phyloP scores from a whole-genome alignment of 1,140 invertebrate species.

The Theocolax elegans region DNA sequence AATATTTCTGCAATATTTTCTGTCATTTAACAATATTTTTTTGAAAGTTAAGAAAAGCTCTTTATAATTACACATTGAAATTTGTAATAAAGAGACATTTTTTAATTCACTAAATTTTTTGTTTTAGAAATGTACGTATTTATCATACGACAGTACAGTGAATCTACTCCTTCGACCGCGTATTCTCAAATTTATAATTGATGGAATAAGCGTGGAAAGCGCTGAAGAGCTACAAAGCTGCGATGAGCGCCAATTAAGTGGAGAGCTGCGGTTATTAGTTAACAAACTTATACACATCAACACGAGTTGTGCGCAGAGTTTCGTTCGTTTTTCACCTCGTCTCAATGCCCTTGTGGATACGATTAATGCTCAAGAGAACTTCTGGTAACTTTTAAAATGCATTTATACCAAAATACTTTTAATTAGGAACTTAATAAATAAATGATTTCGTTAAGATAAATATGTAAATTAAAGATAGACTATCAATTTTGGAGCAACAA shows the following conservation, averaged over 20 bases:
- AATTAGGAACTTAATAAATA: too few relatives aligned
- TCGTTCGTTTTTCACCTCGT: conserved; percentile 61
- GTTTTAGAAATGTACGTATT: conserved; percentile 64
- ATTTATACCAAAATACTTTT: neutral
- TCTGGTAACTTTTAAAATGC: conserved; percentile 50
- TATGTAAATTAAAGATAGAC: too few relatives aligned
- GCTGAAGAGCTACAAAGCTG: conserved; percentile 64
- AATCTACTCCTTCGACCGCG: conserved; percentile 62
- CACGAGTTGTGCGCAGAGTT: conserved; percentile 61
- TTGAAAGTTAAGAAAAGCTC: too few relatives aligned
- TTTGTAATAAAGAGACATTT: too few relatives aligned
- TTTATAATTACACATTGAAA: too few relatives aligned
- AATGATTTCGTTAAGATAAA: too few relatives aligned
- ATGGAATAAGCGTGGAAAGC: conserved; percentile 64
- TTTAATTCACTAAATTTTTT: too few relatives aligned
- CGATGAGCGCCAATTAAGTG: conserved; percentile 61
- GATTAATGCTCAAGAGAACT: conserved; percentile 61
- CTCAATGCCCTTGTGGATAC: conserved; percentile 63
- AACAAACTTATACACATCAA: conserved; percentile 65
- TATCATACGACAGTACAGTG: conserved; percentile 65
- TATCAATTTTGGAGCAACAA: too few relatives aligned
- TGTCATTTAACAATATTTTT: too few relatives aligned
- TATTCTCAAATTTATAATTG: conserved; percentile 66
- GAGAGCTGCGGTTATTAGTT: conserved; percentile 59
- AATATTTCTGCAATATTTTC: too few relatives aligned